Evolutionary conservation across 2,797 vertebrate species (phyloP), one percentile per base, ranked within the genome.

Genomic region (Chlorospingus semifuscus): DNA sequence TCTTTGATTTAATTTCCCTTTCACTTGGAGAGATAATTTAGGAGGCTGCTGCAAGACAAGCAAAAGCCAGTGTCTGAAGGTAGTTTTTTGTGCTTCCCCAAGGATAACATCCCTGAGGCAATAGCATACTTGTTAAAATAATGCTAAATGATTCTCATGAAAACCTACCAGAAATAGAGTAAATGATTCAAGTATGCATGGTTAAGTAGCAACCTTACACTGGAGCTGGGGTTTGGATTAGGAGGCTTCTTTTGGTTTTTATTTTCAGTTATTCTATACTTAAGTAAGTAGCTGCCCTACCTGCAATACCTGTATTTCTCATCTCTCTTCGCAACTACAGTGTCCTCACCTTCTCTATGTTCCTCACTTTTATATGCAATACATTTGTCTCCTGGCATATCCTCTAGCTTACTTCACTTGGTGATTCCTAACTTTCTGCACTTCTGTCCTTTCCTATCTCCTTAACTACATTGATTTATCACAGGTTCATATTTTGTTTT

Each of bases 1-100:
- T 56, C 20, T 60, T 80, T 90, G 63, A 50, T 81, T 95, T 88
- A 86, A 88, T 91, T 89, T 88, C 55, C 68, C 37, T 83, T 83
- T 78, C 41, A 76, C 23, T 76, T 69, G 41, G 47, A 74, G 39
- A 80, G 22, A 66, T 30, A 50, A 89, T 71, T 69, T 69, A 71
- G 61, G 49, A 87, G n/a, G 13, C 29, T 85, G 50, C 53, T 26
- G 70, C 50, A 93, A 91, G 42, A 69, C 14, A 71, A 77, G 52
- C 10, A 64, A n/a, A 76, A 69, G 12, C 9, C 61, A 50, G 24
- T 50, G 21, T 93, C 37, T 89, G 52, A 93, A 90, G 74, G 30
- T 42, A 90, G 52, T 55, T 83, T 90, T 64, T 57, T 19, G 17
- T 64, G 41, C 18, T 37, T 77, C n/a, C 83, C 53, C 74, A 83